A percentile compares a stretch with the other conserved stretches of the same genome.
Evolutionary conservation across 2,888 invertebrate genomes (phyloP).

Genomic region (Hydrotaea cyrtoneurina): DNA sequence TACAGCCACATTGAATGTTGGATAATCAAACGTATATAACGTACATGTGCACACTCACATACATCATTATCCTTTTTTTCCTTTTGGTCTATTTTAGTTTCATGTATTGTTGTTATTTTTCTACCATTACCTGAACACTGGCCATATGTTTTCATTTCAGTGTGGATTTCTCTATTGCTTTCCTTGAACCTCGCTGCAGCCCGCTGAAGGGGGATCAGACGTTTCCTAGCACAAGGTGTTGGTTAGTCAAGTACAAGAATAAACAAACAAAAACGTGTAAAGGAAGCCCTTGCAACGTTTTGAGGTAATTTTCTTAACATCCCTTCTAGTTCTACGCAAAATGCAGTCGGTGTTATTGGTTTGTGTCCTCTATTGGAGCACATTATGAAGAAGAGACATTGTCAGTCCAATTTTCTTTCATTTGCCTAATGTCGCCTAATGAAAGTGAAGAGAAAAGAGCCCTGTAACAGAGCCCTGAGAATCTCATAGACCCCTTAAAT

Average conservation of each 20-base stretch:
- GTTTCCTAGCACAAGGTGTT: background rate
- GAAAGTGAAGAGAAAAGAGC: no score
- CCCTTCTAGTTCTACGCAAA: background rate
- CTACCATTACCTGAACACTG: background rate
- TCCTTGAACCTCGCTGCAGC: no score
- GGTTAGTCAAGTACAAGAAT: background rate
- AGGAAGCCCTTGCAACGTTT: background rate
- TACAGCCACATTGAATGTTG: background rate
- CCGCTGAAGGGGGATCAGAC: background rate
- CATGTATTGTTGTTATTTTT: background rate
- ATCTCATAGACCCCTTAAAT: no score
- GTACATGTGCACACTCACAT: background rate
- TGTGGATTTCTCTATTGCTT: background rate
- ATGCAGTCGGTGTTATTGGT: background rate
- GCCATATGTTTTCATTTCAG: constrained; percentile 29
- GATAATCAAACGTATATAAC: background rate
- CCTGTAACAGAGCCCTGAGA: no score
- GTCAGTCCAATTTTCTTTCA: no score
- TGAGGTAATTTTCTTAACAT: background rate
- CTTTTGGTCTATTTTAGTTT: constrained; percentile 8
- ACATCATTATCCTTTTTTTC: constrained; percentile 11
- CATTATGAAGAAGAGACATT: no score
- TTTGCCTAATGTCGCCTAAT: no score
- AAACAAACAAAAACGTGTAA: background rate
- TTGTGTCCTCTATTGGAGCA: background rate